Percentiles rank a stretch among this genome's conserved stretches.
Evolutionary conservation across 1,140 invertebrate genomes (phyloP).

Genomic region (Papilio aristodemus): DNA sequence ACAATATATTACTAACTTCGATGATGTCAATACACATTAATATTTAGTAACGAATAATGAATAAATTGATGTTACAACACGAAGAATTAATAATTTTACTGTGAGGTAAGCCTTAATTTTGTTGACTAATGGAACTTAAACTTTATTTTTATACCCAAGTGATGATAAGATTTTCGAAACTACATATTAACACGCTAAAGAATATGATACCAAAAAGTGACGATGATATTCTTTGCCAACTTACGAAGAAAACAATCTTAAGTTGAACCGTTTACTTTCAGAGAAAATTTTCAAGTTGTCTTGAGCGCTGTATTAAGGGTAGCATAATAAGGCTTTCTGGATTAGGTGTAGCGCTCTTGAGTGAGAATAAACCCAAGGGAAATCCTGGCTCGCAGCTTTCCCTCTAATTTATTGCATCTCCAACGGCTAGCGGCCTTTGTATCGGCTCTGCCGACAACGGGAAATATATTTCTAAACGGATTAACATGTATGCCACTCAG

Average conservation of each 20-base stretch:
- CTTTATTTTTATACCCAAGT: background rate
- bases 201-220: too few relatives aligned
- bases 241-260: conserved; percentile 47
- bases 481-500: conserved; percentile 64
- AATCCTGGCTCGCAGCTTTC: conserved; percentile 78
- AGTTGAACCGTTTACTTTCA: conserved; percentile 67
- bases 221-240: conserved; percentile 17
- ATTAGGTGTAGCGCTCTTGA: conserved; percentile 78
- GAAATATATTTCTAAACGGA: conserved; percentile 75
- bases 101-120: conserved; percentile 4
- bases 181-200: too few relatives aligned
- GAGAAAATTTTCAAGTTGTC: conserved; percentile 79
- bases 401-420: conserved; percentile 76
- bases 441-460: conserved; percentile 71
- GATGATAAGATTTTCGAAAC: too few relatives aligned
- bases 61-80: conserved; percentile 27
- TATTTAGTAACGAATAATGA: conserved; percentile 48
- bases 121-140: too few relatives aligned
- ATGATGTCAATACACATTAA: conserved; percentile 48
- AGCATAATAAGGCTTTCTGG: conserved; percentile 79
- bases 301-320: conserved; percentile 75
- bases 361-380: conserved; percentile 78
- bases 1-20: conserved; percentile 45
- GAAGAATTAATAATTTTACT: background rate
- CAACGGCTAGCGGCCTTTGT: conserved; percentile 75